Evolutionary conservation across 2,888 invertebrate species (phyloP).

Genomic region (Drosophila trichaetosa): DNA sequence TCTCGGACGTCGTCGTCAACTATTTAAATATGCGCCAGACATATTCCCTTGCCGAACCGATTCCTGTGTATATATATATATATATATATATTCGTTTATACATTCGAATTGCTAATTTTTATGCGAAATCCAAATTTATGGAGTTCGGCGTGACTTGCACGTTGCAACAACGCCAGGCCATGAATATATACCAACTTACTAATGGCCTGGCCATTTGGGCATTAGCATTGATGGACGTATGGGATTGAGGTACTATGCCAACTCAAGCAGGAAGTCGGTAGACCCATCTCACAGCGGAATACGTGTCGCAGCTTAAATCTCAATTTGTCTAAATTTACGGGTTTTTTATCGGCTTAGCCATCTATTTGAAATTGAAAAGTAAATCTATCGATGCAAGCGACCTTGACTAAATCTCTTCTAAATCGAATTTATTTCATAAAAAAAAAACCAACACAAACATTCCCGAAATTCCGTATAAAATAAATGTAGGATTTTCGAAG

Average conservation of each 20-base stretch:
- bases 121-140: conserved; percentile 53
- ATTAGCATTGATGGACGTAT: neutral
- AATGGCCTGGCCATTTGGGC: neutral
- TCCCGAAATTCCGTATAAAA: conserved; percentile 17
- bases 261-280: conserved; percentile 22
- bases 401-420: neutral
- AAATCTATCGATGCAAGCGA: neutral
- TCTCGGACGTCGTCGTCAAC: conserved; percentile 27
- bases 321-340: neutral
- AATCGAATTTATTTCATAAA: neutral
- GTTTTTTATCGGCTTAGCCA: neutral
- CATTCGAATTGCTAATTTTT: conserved; percentile 23
- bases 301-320: neutral
- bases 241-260: neutral
- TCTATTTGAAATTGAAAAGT: neutral
- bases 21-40: conserved; percentile 66
- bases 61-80: conserved; percentile 12
- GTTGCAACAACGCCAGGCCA: conserved; percentile 2
- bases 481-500: conserved; percentile 8
- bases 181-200: conserved; percentile 13
- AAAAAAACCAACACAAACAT: neutral
- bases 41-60: conserved; percentile 30
- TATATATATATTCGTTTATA: conserved; percentile 2
- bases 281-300: neutral
- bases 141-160: conserved; percentile 23